Evolutionary conservation across 2,888 invertebrate species (phyloP).

Genomic region (Brachyptera risi): DNA sequence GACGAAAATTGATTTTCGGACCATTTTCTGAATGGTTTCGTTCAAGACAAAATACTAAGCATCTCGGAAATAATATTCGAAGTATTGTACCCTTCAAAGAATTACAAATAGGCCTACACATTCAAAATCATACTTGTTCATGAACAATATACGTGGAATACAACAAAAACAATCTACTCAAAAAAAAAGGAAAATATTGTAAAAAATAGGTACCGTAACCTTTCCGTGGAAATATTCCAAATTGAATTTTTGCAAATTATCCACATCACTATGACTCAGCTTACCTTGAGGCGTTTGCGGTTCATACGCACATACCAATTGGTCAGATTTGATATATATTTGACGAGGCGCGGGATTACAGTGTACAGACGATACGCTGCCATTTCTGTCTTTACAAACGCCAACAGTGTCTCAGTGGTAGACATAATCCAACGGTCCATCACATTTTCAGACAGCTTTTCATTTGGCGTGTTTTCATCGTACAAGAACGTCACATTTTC

Average conservation of each 20-base stretch:
- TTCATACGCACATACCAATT: conserved; percentile 99
- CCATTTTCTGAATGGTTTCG: too few species aligned
- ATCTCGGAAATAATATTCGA: too few species aligned
- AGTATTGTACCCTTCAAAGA: too few species aligned
- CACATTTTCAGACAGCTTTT: conserved; percentile 57
- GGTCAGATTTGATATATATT: conserved; percentile 95
- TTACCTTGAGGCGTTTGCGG: conserved; percentile 78
- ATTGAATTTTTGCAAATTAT: too few species aligned
- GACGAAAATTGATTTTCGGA: too few species aligned
- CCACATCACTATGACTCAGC: background rate
- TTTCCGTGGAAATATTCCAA: too few species aligned
- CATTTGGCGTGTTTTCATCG: conserved; percentile 40
- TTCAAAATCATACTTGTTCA: too few species aligned
- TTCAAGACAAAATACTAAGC: too few species aligned
- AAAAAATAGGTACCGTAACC: background rate
- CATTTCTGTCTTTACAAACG: conserved; percentile 91
- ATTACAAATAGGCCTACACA: too few species aligned
- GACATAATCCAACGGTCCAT: conserved; percentile 98
- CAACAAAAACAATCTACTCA: too few species aligned
- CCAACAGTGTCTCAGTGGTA: conserved; percentile 88
- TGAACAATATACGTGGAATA: too few species aligned
- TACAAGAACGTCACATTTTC: conserved; percentile 43
- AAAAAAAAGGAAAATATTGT: too few species aligned
- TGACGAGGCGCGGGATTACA: conserved; percentile 88
- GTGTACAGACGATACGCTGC: conserved; percentile 90